Percentiles rank a stretch among this genome's conserved stretches.
Evolutionary conservation across 2,797 vertebrate genomes (phyloP).

Genomic region (Myotis findleyi): DNA sequence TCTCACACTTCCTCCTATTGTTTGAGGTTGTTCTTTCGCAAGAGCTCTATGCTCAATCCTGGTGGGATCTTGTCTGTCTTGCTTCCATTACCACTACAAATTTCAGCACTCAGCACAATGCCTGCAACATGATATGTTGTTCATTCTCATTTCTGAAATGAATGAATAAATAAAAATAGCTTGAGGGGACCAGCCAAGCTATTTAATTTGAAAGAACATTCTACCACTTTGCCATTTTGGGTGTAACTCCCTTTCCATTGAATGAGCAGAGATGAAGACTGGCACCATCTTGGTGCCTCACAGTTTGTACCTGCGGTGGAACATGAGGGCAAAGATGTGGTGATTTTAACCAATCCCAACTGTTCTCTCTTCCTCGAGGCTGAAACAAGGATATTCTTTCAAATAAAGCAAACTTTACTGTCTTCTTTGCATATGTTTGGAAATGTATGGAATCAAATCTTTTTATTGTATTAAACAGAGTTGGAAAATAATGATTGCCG

Average conservation of each 20-base stretch:
- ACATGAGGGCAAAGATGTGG: neutral
- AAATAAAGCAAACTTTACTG: neutral
- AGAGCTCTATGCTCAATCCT: neutral
- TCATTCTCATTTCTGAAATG: conserved; percentile 4
- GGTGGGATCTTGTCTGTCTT: neutral
- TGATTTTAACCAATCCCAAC: neutral
- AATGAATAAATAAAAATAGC: neutral
- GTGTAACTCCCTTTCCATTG: neutral
- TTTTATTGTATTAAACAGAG: neutral
- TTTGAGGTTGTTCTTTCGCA: neutral
- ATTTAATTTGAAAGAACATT: neutral
- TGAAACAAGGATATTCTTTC: neutral
- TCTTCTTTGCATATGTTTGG: neutral
- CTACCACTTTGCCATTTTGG: neutral
- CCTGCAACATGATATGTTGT: neutral
- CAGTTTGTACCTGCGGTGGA: neutral
- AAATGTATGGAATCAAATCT: neutral
- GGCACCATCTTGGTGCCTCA: neutral
- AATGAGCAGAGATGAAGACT: neutral
- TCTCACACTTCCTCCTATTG: neutral
- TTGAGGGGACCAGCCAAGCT: neutral
- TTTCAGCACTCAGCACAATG: neutral
- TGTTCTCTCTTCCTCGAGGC: neutral
- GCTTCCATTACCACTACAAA: neutral
- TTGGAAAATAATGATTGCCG: neutral